Base-by-base conservation (phyloP, 2,113 vertebrate genomes). In the Orcinus orca region DNA sequence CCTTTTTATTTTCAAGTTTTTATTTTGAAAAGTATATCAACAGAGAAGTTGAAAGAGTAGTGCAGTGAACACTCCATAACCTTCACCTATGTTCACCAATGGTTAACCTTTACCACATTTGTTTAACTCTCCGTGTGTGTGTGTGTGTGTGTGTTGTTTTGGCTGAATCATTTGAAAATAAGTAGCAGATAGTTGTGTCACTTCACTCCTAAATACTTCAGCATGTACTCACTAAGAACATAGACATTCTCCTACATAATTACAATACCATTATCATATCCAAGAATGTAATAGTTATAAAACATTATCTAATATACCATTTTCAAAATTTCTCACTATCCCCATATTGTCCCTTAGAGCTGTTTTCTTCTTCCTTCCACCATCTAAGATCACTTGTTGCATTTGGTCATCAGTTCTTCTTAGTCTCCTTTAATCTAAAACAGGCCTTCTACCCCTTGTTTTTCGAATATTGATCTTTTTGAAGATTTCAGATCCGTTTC, bases 21-120 rank as follows among this genome's bases (percentile, higher is more conserved):
- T 85, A 68, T 96, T 96, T 93, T 93, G 33, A 29, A 81, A 96
- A 63, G 67, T 73, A 12, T 68, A 68, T 65, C 60, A 88, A 33
- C 17, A 36, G 81, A 87, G 80, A 95, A 71, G 3, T 67, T 77
- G 50, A 88, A 87, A 87, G 63, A 31, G 18, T 41, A 36, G 21
- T 29, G 62, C 1, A 9, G 25, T 58, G n/a, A 79, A 31, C 31
- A 71, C n/a, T 31, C 29, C 15, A 18, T 17, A 73, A 31, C 26
- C 44, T 85, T 90, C 21, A 23, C n/a, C 63, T n/a, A 2, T 77
- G 55, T 38, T 84, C 29, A 38, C 15, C 79, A 36, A 0, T 5
- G 5, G 58, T 67, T 44, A 77, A 29, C 25, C 44, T 55, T 77
- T 18, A 60, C 38, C n/a, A 76, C 36, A 47, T n/a, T 67, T 67